phyloP scores from a whole-genome alignment of 2,888 invertebrate genomes.

The Barypeithes pellucidus region DNA sequence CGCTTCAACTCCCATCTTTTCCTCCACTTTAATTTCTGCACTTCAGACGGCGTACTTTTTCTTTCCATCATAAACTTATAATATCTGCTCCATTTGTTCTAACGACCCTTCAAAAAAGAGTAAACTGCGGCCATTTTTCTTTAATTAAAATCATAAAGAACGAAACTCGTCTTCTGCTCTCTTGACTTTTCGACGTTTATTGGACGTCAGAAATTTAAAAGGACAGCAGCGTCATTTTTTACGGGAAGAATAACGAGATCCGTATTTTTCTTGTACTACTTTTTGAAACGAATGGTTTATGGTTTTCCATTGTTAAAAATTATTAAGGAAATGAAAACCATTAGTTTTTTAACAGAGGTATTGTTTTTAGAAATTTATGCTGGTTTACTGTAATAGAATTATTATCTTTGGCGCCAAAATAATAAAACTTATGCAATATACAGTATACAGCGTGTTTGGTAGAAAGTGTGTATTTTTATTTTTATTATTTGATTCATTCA shows the following conservation, averaged over 20 bases:
- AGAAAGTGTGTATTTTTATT: no score
- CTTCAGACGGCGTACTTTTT: constrained; percentile 5
- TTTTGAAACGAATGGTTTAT: no score
- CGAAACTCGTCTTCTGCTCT: constrained; percentile 32
- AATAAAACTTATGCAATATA: no score
- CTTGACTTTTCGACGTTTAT: constrained; percentile 40
- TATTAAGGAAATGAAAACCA: no score
- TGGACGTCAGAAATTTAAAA: constrained; percentile 30
- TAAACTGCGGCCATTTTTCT: constrained; percentile 33
- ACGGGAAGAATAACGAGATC: neutral
- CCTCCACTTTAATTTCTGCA: constrained; percentile 10
- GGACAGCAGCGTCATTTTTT: constrained; percentile 5
- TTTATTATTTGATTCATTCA: no score
- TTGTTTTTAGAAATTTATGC: no score
- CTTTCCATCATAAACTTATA: constrained; percentile 20
- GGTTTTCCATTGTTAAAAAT: no score
- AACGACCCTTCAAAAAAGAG: constrained; percentile 15
- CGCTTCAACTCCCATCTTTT: constrained; percentile 1
- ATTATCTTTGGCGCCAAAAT: no score
- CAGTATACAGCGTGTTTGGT: no score
- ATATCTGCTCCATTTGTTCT: constrained; percentile 36
- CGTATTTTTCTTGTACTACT: neutral
- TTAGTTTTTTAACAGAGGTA: no score
- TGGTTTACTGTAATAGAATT: no score
- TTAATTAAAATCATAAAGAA: constrained; percentile 43